Evolutionary conservation across 2,113 vertebrate genomes (phyloP).

Genomic region (Glaucidium brasilianum): DNA sequence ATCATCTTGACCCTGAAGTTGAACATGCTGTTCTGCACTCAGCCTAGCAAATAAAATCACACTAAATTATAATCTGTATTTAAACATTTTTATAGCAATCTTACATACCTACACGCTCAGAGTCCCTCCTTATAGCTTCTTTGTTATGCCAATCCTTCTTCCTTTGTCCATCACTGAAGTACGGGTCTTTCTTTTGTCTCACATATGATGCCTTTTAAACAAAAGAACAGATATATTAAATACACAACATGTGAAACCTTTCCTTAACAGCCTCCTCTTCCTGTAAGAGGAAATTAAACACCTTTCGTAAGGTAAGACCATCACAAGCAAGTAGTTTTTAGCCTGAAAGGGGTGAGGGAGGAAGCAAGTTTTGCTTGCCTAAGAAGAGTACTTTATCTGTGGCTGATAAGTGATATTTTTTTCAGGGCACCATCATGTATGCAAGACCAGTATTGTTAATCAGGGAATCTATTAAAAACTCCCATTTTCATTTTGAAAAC

Average conservation of each 20-base stretch:
- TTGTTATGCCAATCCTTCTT: constrained; percentile 94
- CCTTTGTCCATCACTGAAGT: constrained; percentile 65
- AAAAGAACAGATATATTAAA: neutral
- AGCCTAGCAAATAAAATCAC: neutral
- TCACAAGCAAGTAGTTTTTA: neutral
- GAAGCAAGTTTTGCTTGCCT: neutral
- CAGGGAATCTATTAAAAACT: constrained; percentile 37
- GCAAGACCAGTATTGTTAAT: neutral
- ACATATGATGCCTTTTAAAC: constrained; percentile 73
- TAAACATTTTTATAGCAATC: neutral
- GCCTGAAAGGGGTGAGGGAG: neutral
- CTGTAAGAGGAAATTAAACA: neutral
- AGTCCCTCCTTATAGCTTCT: constrained; percentile 83
- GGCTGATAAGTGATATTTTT: neutral
- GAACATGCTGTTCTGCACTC: neutral
- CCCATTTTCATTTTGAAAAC: constrained; percentile 19
- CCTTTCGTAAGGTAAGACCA: neutral
- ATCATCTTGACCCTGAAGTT: neutral
- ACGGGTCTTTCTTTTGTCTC: constrained; percentile 68
- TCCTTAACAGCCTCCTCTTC: neutral
- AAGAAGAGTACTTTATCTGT: neutral
- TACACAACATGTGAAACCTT: neutral
- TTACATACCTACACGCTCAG: constrained; percentile 81
- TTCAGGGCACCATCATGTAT: constrained; percentile 1
- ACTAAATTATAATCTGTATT: neutral